Conservation (phyloP, 53 echinoderm and acorn worm species). For the Pentamera pediparva region DNA sequence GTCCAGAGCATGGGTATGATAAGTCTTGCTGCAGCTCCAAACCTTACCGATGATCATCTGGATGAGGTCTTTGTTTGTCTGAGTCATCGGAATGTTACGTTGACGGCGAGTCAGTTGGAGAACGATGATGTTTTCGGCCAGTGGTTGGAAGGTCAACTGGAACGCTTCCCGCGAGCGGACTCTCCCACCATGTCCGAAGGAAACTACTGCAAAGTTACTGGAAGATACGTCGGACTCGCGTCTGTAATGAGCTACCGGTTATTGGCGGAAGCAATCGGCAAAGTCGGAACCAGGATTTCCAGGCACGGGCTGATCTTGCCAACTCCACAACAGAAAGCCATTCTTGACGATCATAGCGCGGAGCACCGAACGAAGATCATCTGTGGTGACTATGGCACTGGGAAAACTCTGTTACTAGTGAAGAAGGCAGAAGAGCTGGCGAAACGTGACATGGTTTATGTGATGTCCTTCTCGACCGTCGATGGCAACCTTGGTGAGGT, state of each 20-base stretch:
- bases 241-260: neutral
- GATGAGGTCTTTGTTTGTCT: neutral
- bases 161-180: too few species aligned
- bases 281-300: neutral
- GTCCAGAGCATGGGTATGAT: neutral
- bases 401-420: conserved; percentile 3
- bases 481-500: neutral
- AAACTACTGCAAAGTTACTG: neutral
- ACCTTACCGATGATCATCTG: neutral
- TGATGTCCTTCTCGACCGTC: conserved; percentile 11
- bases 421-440: conserved; percentile 1
- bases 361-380: neutral
- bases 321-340: neutral
- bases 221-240: conserved; percentile 4
- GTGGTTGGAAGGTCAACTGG: neutral
- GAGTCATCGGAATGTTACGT: neutral
- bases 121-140: neutral
- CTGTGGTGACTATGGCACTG: conserved; percentile 24
- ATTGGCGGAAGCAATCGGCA: neutral
- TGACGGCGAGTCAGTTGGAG: neutral
- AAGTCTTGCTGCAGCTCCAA: neutral
- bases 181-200: too few species aligned
- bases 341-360: neutral
- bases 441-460: neutral
- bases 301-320: neutral